Evolutionary conservation across 2,797 vertebrate genomes (phyloP), one percentile per base, ranked within the genome.

Genomic region (Gymnothorax reevesii): DNA sequence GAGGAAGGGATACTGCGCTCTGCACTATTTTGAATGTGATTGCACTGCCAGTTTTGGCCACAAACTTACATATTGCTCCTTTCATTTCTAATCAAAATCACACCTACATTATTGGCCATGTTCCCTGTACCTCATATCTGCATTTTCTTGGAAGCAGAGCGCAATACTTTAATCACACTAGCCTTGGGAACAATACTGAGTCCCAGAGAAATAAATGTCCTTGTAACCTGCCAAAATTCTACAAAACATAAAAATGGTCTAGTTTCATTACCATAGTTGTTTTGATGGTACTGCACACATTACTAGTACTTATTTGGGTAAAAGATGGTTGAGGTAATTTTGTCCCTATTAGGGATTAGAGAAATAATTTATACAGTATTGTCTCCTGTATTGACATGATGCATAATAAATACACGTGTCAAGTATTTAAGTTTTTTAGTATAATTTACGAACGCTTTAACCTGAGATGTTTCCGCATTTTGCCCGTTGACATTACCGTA

Each of bases 281-380:
- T 59, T 57, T 57, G 62, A 59, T 22, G 83, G 22, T 79, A 83
- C 52, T 66, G 54, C 54, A 42, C 77, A 33, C 57, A 73, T 87
- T 87, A 87, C 66, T 27, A 59, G 57, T 42, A 15, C 42, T 77
- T 15, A n/a, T 64, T 42, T 52, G 7, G 55, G 57, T 13, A 33
- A 62, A 64, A 8, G 25, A 57, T 60, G 82, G 57, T 62, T 79
- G 42, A 64, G 42, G 52, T 75, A 83, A 75, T 75, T 66, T 59
- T 66, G 42, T 22, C 49, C 25, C 52, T 55, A 13, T 20, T n/a
- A 20, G 15, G 64, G 75, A 33, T 57, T 3, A 54, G 25, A 33
- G 59, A n/a, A 13, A n/a, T 71, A 52, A 54, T 5, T n/a, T 15
- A 60, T 27, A 3, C 54, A 49, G 73, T 15, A n/a, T 27, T 42